These are phyloP conservation scores for Aplysia californica DNA, from an alignment of 1,140 invertebrate species.

Conservation along the genomic window DNA sequence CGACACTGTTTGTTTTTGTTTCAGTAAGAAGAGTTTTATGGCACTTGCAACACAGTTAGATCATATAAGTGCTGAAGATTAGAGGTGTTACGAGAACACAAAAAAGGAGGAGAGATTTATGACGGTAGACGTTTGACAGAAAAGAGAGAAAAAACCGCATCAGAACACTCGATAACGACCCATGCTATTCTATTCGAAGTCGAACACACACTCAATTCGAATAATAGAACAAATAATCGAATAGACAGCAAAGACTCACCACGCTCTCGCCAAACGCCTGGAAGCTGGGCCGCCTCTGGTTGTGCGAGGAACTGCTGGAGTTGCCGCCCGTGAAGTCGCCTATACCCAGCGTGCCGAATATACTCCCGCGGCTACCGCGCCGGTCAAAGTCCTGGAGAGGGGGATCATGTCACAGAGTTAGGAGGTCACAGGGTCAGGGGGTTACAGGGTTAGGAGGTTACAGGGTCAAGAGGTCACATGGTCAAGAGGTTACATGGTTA, in stretches of 20 bases:
- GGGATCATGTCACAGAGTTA: neutral
- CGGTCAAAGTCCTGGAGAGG: slow-evolving; percentile 48
- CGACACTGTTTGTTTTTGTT: neutral
- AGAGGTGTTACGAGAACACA: too few relatives aligned
- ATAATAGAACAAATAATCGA: neutral
- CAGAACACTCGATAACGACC: neutral
- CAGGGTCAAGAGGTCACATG: neutral
- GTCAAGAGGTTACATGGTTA: neutral
- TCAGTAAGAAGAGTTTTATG: too few relatives aligned
- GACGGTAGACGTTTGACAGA: too few relatives aligned
- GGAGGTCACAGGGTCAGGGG: neutral
- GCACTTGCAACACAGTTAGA: too few relatives aligned
- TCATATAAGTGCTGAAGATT: too few relatives aligned
- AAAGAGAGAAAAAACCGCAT: neutral
- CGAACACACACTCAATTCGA: neutral
- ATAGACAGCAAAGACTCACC: too few relatives aligned
- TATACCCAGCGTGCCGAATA: slow-evolving; percentile 46
- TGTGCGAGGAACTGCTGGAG: neutral
- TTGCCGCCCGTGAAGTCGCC: slow-evolving; percentile 26
- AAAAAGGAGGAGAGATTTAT: too few relatives aligned
- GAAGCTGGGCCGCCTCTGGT: slow-evolving; percentile 54
- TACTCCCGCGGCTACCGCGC: slow-evolving; percentile 50
- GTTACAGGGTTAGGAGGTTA: neutral
- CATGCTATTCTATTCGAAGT: neutral
- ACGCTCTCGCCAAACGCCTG: slow-evolving; percentile 58